These are phyloP conservation scores for Clupea harengus DNA, from an alignment of 2,113 vertebrate genomes.

Conservation along the genomic window DNA sequence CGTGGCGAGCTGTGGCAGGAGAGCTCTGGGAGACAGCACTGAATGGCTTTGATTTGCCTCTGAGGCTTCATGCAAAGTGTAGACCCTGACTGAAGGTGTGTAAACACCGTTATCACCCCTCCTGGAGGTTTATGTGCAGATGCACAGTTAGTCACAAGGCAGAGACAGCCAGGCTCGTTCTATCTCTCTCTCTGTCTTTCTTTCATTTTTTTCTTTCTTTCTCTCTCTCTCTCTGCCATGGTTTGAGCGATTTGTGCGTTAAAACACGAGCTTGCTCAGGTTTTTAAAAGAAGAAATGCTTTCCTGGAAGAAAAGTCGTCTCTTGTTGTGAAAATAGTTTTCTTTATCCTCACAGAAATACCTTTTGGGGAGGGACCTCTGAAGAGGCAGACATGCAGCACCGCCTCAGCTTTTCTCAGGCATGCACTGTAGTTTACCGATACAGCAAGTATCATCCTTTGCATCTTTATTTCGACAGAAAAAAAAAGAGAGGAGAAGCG, in stretches of 20 bases:
- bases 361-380: neutral
- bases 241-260: neutral
- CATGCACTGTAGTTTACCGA: neutral
- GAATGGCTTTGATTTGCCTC: conserved; percentile 56
- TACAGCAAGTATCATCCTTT: neutral
- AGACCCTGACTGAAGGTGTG: conserved; percentile 52
- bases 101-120: conserved; percentile 64
- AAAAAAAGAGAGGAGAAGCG: neutral
- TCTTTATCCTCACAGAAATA: neutral
- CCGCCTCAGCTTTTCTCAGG: neutral
- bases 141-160: conserved; percentile 21
- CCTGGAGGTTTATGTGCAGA: conserved; percentile 46
- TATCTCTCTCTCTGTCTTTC: neutral
- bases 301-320: neutral
- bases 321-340: neutral
- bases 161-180: neutral
- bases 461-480: neutral
- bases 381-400: neutral
- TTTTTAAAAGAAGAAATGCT: neutral
- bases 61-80: conserved; percentile 59
- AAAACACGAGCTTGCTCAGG: neutral
- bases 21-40: conserved; percentile 35
- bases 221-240: neutral
- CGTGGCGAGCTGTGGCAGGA: conserved; percentile 54
- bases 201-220: neutral